A percentile compares a stretch with the other conserved stretches of the same genome.
Conservation (phyloP, 2,113 vertebrate species). For the Brachypteracias leptosomus region DNA sequence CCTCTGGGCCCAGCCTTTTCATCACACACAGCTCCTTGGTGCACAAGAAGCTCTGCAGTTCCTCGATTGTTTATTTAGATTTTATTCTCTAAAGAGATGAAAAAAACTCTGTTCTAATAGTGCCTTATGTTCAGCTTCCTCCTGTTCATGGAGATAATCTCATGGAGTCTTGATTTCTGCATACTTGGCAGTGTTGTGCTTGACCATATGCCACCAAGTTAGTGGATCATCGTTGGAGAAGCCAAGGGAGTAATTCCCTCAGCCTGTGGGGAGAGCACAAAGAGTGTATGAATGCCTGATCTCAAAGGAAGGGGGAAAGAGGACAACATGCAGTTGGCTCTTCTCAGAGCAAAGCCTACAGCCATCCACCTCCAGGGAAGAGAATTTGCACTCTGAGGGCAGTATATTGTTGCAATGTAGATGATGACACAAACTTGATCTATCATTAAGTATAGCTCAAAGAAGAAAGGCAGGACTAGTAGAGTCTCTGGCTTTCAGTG, state of each 20-base stretch:
- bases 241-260: not conserved
- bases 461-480: not conserved
- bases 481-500: not conserved
- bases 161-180: not conserved
- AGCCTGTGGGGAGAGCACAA: not conserved
- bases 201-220: not conserved
- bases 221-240: not conserved
- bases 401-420: not conserved
- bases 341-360: not conserved
- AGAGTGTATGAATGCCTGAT: not conserved
- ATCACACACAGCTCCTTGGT: not conserved
- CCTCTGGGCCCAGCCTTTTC: not conserved
- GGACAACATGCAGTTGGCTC: not conserved
- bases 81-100: not conserved
- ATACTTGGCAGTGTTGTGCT: not conserved
- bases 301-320: not conserved
- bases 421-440: not conserved
- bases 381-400: accelerated
- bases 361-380: not conserved
- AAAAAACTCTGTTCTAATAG: not conserved
- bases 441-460: not conserved
- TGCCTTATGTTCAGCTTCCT: not conserved
- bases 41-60: not conserved
- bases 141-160: not conserved
- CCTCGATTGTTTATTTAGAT: not conserved